Evolutionary conservation across 1,140 invertebrate species (phyloP).

Genomic region (Drosophila nigrodunni): DNA sequence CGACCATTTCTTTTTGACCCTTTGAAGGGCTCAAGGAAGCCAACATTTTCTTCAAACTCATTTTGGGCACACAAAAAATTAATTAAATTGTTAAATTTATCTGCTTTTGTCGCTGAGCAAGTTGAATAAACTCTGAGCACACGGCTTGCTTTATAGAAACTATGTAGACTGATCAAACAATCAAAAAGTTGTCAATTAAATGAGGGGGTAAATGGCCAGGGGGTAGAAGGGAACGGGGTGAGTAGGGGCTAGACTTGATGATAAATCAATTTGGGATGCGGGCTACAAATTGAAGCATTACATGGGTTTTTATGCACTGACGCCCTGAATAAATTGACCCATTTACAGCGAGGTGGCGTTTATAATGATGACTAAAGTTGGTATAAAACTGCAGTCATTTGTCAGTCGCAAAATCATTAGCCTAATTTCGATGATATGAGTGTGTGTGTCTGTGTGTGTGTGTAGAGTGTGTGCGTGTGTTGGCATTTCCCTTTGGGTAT

Average conservation of each 20-base stretch:
- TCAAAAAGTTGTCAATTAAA: conserved; percentile 23
- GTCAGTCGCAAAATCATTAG: conserved; percentile 76
- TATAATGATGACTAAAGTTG: conserved; percentile 52
- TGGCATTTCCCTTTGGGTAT: conserved; percentile 53
- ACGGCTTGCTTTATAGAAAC: conserved; percentile 2
- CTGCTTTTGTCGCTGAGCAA: conserved; percentile 34
- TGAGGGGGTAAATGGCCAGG: not conserved
- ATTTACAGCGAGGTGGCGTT: conserved; percentile 23
- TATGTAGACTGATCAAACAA: not conserved
- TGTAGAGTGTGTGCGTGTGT: conserved; percentile 50
- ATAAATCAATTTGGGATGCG: conserved; percentile 53
- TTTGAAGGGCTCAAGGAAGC: conserved; percentile 26
- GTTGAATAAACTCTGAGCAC: conserved; percentile 20
- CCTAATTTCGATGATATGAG: conserved; percentile 51
- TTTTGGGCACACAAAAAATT: conserved; percentile 27
- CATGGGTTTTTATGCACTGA: conserved; percentile 23
- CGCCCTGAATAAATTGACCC: conserved; percentile 26
- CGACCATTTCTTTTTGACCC: conserved; percentile 21
- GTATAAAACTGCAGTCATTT: conserved; percentile 73
- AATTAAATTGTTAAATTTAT: conserved; percentile 28
- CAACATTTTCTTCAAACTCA: conserved; percentile 50
- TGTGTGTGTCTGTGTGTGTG: conserved; percentile 22
- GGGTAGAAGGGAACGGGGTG: not conserved
- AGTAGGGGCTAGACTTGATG: conserved; percentile 6
- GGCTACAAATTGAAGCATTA: conserved; percentile 49